Base-by-base conservation (phyloP, 2,888 invertebrate genomes). In the Eumacrocentrus americanus region DNA sequence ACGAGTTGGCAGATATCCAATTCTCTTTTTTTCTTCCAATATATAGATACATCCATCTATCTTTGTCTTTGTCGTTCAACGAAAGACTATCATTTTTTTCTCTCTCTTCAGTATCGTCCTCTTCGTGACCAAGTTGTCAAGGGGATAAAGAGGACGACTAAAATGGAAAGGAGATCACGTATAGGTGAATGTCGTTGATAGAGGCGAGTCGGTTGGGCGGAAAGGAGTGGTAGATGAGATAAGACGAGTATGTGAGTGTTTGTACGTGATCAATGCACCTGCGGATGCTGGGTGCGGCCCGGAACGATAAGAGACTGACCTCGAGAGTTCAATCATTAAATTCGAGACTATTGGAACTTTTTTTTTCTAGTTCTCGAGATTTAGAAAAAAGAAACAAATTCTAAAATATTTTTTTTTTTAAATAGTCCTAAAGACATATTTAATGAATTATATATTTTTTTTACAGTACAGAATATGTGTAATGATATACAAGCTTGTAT, bases 261-360 rank as follows among this genome's bases (percentile, higher is more conserved):
- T 37, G n/a, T 9, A 34, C 35, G 34, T 22, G 42, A 51, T 51
- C 38, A 48, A 50, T 57, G 57, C 42, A 51, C 50, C 46, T 51
- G 58, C 58, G 51, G 50, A 58, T 58, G 51, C 58, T 58, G 51
- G 58, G 58, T 51, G 58, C 16, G 58, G 58, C 42, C 25, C 3
- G 20, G 20, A 14, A 42, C 51, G 58, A 58, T 58, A 58, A 58
- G 22, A n/a, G 12, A 48, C 18, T 50, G n/a, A 50, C 50, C 50
- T 50, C 18, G 16, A 18, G 11, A 16, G n/a, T 29, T 18, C n/a
- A 16, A 34, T 50, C 34, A n/a, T n/a, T n/a, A n/a, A n/a, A n/a
- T n/a, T n/a, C n/a, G n/a, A n/a, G n/a, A n/a, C n/a, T n/a, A n/a
- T n/a, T n/a, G n/a, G n/a, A n/a, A n/a, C n/a, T n/a, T n/a, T n/a